phyloP scores from a whole-genome alignment of 2,113 vertebrate species.

The Grammomys dolichurus region DNA sequence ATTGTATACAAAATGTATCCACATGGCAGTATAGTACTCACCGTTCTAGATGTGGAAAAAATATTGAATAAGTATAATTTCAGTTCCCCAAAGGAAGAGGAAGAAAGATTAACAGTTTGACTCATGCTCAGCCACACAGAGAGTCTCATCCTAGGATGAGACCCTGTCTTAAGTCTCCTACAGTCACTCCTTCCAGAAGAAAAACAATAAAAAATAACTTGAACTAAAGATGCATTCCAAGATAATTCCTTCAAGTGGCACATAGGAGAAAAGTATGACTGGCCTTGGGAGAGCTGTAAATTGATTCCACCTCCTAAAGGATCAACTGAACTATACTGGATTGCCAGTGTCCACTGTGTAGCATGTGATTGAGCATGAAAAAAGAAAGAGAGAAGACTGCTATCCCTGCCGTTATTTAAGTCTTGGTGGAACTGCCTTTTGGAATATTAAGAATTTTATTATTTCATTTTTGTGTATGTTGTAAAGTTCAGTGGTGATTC shows the following conservation, averaged over 20 bases:
- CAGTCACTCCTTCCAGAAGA: background rate
- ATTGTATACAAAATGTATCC: constrained; percentile 12
- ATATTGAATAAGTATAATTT: background rate
- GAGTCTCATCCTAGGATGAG: background rate
- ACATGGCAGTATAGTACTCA: constrained; percentile 1
- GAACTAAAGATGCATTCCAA: constrained; percentile 11
- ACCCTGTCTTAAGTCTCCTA: background rate
- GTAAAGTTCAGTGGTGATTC: constrained; percentile 50
- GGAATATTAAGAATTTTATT: background rate
- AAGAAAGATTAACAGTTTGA: background rate
- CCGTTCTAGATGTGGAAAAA: constrained; percentile 16
- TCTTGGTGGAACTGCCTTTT: background rate
- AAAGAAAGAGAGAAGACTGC: background rate
- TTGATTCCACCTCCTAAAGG: background rate
- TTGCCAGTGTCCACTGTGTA: background rate
- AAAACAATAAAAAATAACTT: background rate
- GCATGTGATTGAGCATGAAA: background rate
- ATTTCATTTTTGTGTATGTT: background rate
- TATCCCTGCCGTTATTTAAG: background rate
- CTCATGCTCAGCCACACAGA: background rate
- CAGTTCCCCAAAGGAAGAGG: background rate
- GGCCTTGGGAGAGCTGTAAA: constrained; percentile 1
- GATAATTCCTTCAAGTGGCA: constrained; percentile 8
- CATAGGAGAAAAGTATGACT: constrained; percentile 16
- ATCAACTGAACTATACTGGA: constrained; percentile 33